A percentile compares a stretch with the other conserved stretches of the same genome.
phyloP scores from a whole-genome alignment of 92 coral and sea anemone genomes.

The Phymanthus crucifer region DNA sequence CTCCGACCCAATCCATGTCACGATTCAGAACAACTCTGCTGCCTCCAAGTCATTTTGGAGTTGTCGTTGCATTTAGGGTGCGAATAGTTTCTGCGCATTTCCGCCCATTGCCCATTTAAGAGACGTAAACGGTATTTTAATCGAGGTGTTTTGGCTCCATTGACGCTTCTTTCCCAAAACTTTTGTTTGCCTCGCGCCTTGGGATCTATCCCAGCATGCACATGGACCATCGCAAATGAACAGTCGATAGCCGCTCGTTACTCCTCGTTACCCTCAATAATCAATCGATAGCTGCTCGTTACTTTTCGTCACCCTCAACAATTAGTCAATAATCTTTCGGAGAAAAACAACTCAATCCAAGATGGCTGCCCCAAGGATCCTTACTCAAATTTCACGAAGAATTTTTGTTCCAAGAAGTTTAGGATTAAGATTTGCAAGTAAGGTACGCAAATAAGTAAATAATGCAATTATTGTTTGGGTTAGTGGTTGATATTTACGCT shows the following conservation, averaged over 20 bases:
- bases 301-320: neutral
- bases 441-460: slow-evolving; percentile 18
- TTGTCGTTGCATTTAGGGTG: slow-evolving; percentile 41
- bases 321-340: neutral
- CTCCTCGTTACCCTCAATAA: neutral
- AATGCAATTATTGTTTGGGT: neutral
- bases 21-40: slow-evolving; percentile 38
- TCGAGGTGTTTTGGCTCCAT: slow-evolving; percentile 62
- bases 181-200: slow-evolving; percentile 54
- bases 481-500: neutral
- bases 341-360: neutral
- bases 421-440: slow-evolving; percentile 40
- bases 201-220: slow-evolving; percentile 42
- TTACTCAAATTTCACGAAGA: slow-evolving; percentile 3
- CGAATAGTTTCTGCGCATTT: slow-evolving; percentile 50
- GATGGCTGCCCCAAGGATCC: slow-evolving; percentile 39
- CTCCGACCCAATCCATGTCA: slow-evolving; percentile 92
- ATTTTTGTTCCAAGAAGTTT: slow-evolving; percentile 11
- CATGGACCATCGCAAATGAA: slow-evolving; percentile 14
- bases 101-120: slow-evolving; percentile 53
- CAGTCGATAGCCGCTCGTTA: slow-evolving; percentile 34
- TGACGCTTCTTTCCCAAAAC: slow-evolving; percentile 69
- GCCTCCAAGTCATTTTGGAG: slow-evolving; percentile 69
- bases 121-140: slow-evolving; percentile 51
- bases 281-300: neutral